A percentile compares a stretch with the other conserved stretches of the same genome.
Conservation (phyloP, 2,888 invertebrate genomes). For the Calliopum simillimum region DNA sequence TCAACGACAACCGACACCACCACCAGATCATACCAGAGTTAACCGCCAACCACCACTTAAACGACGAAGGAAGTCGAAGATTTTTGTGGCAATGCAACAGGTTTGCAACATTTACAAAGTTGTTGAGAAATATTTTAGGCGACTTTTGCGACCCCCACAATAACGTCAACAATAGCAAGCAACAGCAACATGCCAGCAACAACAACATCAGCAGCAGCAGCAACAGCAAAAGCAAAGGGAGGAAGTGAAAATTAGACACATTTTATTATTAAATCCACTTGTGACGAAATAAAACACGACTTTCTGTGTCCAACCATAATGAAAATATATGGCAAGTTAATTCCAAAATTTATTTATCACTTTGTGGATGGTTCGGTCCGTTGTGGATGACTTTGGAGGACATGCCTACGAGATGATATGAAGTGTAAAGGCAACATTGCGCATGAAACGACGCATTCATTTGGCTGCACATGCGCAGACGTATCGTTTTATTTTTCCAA, state of each 20-base stretch:
- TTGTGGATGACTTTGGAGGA: slow-evolving; percentile 21
- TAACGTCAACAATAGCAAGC: slow-evolving; percentile 6
- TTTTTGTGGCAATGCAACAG: slow-evolving; percentile 18
- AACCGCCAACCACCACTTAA: not conserved
- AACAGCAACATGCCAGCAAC: not conserved
- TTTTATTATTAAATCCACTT: slow-evolving; percentile 66
- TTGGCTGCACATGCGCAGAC: slow-evolving; percentile 40
- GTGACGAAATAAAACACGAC: slow-evolving; percentile 68
- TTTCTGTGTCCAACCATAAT: slow-evolving; percentile 67
- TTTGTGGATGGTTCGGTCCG: slow-evolving; percentile 40
- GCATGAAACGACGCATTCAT: slow-evolving; percentile 7
- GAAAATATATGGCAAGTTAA: slow-evolving; percentile 67
- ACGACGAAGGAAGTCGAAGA: not conserved
- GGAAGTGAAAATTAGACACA: slow-evolving; percentile 60
- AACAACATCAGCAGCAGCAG: not conserved
- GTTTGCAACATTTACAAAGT: slow-evolving; percentile 7
- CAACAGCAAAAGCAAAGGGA: not conserved
- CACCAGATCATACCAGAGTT: not conserved
- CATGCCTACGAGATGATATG: not conserved
- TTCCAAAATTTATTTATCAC: slow-evolving; percentile 66
- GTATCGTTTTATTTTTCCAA: not conserved
- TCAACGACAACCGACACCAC: not conserved
- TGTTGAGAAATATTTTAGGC: slow-evolving; percentile 37
- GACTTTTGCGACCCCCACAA: slow-evolving; percentile 39
- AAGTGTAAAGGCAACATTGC: slow-evolving; percentile 7